Percentiles rank a stretch among this genome's conserved stretches.
phyloP scores from a whole-genome alignment of 2,888 invertebrate genomes.

The Adelognathus sp. region DNA sequence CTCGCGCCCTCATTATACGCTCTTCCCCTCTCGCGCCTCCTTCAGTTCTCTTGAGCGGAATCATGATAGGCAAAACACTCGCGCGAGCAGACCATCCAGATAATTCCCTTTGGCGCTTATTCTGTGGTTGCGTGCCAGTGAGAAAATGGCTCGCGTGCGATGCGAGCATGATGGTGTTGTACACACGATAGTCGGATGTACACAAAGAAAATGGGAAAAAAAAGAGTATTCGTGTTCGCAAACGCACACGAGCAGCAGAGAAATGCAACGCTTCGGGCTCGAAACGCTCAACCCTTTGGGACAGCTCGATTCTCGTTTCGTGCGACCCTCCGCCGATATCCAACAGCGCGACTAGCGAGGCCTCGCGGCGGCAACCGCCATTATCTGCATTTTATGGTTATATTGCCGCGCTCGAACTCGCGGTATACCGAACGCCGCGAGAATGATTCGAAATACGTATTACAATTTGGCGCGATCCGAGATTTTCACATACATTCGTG shows the following conservation, averaged over 20 bases:
- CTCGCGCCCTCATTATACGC: slow-evolving; percentile 32
- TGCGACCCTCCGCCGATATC: slow-evolving; percentile 67
- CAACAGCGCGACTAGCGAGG: slow-evolving; percentile 38
- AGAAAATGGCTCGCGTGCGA: slow-evolving; percentile 43
- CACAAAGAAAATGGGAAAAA: not conserved
- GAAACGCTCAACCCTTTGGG: slow-evolving; percentile 49
- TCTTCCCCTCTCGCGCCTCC: slow-evolving; percentile 34
- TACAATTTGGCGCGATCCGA: slow-evolving; percentile 72
- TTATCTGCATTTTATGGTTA: slow-evolving; percentile 81
- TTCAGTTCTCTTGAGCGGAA: slow-evolving; percentile 32
- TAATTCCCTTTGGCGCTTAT: slow-evolving; percentile 1
- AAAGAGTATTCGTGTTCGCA: too few species aligned
- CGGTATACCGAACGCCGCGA: slow-evolving; percentile 72
- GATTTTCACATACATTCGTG: slow-evolving; percentile 20
- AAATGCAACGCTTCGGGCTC: slow-evolving; percentile 46
- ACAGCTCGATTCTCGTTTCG: slow-evolving; percentile 60
- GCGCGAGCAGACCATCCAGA: not conserved
- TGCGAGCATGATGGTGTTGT: not conserved
- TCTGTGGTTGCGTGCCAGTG: slow-evolving; percentile 34
- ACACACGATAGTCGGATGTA: slow-evolving; percentile 2
- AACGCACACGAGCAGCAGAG: not conserved
- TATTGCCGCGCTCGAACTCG: slow-evolving; percentile 74
- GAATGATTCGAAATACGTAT: slow-evolving; percentile 74
- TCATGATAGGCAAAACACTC: slow-evolving; percentile 25
- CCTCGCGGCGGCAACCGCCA: slow-evolving; percentile 73